Evolutionary conservation across 2,113 vertebrate species (phyloP).

Genomic region (Ammodytes dubius): DNA sequence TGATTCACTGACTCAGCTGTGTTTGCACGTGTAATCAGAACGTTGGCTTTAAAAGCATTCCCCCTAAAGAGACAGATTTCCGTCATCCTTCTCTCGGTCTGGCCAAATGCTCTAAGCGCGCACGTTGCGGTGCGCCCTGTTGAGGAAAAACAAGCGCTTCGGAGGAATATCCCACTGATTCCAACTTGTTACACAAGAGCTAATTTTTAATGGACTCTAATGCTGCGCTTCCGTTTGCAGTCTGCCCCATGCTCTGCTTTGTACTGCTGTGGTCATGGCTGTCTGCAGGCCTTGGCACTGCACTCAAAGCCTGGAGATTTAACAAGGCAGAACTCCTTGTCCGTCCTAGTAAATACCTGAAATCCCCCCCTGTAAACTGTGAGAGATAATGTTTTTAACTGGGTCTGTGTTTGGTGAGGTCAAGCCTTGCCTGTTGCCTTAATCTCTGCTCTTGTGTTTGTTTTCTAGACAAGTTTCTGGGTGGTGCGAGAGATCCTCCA

Average conservation of each 20-base stretch:
- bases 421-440: not conserved
- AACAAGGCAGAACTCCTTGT: slow-evolving; percentile 31
- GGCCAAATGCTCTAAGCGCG: slow-evolving; percentile 45
- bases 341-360: slow-evolving; percentile 21
- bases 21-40: slow-evolving; percentile 52
- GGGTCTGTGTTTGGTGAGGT: slow-evolving; percentile 8
- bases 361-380: not conserved
- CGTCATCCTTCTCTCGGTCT: slow-evolving; percentile 45
- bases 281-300: slow-evolving; percentile 33
- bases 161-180: slow-evolving; percentile 24
- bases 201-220: slow-evolving; percentile 34
- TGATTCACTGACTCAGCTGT: slow-evolving; percentile 64
- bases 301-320: slow-evolving; percentile 29
- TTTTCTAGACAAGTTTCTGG: slow-evolving; percentile 96
- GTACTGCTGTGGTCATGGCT: not conserved
- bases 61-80: slow-evolving; percentile 68
- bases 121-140: slow-evolving; percentile 44
- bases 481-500: slow-evolving; percentile 98
- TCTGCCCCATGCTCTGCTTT: slow-evolving; percentile 4
- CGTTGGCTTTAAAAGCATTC: slow-evolving; percentile 48
- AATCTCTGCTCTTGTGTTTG: slow-evolving; percentile 5
- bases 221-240: slow-evolving; percentile 17
- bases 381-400: slow-evolving; percentile 3
- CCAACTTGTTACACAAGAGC: slow-evolving; percentile 21
- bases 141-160: slow-evolving; percentile 46